These are phyloP conservation scores for Cisticola juncidis DNA, from an alignment of 2,113 vertebrate species.

Conservation along the genomic window DNA sequence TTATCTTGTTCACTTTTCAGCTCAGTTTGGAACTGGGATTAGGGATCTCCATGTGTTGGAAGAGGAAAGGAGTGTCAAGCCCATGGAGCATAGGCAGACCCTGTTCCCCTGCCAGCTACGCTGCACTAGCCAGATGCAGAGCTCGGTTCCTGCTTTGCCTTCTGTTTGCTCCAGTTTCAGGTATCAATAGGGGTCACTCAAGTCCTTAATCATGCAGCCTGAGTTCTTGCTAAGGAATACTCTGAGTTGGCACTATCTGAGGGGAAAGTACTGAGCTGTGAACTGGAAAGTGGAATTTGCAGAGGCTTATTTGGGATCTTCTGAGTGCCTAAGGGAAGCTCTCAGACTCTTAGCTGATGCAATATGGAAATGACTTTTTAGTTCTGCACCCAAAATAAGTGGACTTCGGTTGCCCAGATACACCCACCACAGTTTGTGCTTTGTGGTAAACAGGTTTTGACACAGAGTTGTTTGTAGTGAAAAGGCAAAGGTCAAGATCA, in stretches of 20 bases:
- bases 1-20: not conserved
- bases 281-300: not conserved
- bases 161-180: not conserved
- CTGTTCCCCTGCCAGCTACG: not conserved
- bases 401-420: not conserved
- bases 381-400: not conserved
- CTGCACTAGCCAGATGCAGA: not conserved
- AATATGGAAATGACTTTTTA: not conserved
- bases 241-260: not conserved
- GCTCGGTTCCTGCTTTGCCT: not conserved
- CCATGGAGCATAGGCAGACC: accelerated
- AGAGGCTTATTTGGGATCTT: not conserved
- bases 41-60: not conserved
- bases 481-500: not conserved
- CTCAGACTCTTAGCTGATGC: not conserved
- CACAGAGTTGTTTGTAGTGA: not conserved
- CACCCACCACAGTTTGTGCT: not conserved
- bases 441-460: not conserved
- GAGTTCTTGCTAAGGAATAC: not conserved
- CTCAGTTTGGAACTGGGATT: not conserved
- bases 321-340: not conserved
- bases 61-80: not conserved
- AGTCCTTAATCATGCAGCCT: not conserved
- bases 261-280: not conserved
- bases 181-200: not conserved